phyloP scores from a whole-genome alignment of 2,113 vertebrate genomes.

The Synodontis membranacea region DNA sequence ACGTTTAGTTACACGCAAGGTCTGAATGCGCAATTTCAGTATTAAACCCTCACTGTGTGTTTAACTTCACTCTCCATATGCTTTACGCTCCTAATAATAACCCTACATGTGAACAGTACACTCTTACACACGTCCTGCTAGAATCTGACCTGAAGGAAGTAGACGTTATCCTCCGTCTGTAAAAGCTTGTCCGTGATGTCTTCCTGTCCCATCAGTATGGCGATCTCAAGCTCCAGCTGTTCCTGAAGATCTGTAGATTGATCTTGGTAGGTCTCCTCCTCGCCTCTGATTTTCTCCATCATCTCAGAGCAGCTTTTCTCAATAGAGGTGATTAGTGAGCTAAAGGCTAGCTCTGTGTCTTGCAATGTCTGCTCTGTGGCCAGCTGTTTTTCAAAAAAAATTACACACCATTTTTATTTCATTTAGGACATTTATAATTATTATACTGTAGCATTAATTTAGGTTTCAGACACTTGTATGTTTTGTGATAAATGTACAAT shows the following conservation, averaged over 20 bases:
- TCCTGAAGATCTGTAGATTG: conserved; percentile 3
- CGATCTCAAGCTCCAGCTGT: conserved; percentile 47
- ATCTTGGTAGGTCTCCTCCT: conserved; percentile 40
- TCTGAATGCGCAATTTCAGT: neutral
- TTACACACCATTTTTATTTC: neutral
- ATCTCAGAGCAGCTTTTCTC: conserved; percentile 57
- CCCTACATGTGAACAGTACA: neutral
- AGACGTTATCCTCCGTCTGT: conserved; percentile 42
- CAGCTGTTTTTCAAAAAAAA: conserved; percentile 4
- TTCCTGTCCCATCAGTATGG: conserved; percentile 48
- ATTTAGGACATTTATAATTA: neutral
- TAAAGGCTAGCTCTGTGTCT: conserved; percentile 56
- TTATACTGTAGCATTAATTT: neutral
- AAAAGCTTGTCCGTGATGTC: conserved; percentile 52
- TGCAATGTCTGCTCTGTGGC: conserved; percentile 42
- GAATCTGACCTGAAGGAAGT: conserved; percentile 63
- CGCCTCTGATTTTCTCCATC: conserved; percentile 45
- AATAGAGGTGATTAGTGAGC: conserved; percentile 47
- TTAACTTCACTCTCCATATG: neutral
- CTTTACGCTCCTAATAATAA: neutral
- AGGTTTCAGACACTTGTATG: neutral
- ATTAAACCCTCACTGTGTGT: neutral
- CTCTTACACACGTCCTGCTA: neutral
- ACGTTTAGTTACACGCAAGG: neutral
- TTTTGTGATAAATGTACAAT: too few relatives aligned